Percentiles rank a stretch among this genome's conserved stretches.
These are phyloP conservation scores for Nothoprocta pentlandii DNA, from an alignment of 2,113 vertebrate genomes.

Conservation along the genomic window DNA sequence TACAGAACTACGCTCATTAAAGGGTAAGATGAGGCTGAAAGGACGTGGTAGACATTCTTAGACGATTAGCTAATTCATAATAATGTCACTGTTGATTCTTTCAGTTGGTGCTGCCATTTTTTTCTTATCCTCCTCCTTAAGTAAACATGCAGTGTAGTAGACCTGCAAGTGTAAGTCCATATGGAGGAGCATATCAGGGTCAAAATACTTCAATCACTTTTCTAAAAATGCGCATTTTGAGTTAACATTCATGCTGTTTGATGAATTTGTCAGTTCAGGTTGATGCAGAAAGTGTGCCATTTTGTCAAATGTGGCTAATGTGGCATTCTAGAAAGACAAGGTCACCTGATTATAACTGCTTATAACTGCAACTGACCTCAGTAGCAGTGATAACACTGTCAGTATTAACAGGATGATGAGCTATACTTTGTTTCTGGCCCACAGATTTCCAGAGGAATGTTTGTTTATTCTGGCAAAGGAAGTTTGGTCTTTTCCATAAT, in stretches of 20 bases:
- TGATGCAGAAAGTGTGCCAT: not conserved
- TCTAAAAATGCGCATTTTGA: constrained; percentile 46
- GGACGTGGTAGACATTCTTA: not conserved
- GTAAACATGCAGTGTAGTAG: not conserved
- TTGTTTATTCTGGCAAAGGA: not conserved
- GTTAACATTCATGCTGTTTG: not conserved
- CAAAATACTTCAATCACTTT: constrained; percentile 30
- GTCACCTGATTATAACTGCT: not conserved
- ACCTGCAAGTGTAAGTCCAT: constrained; percentile 43
- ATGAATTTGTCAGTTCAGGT: not conserved
- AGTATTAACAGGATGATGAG: not conserved
- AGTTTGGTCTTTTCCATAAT: not conserved
- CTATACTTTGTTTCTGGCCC: not conserved
- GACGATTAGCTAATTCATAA: not conserved
- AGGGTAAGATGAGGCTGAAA: accelerated
- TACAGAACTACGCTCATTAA: not conserved
- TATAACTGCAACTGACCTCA: not conserved
- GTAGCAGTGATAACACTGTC: not conserved
- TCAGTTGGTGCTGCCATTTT: not conserved
- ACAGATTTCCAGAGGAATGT: not conserved
- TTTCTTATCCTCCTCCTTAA: not conserved
- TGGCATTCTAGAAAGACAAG: not conserved
- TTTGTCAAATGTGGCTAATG: not conserved
- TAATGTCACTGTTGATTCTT: not conserved
- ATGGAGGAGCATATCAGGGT: constrained; percentile 42